Percentiles rank a stretch among this genome's conserved stretches.
Conservation (phyloP, 2,888 invertebrate genomes). For the Drosophila longiperda region DNA sequence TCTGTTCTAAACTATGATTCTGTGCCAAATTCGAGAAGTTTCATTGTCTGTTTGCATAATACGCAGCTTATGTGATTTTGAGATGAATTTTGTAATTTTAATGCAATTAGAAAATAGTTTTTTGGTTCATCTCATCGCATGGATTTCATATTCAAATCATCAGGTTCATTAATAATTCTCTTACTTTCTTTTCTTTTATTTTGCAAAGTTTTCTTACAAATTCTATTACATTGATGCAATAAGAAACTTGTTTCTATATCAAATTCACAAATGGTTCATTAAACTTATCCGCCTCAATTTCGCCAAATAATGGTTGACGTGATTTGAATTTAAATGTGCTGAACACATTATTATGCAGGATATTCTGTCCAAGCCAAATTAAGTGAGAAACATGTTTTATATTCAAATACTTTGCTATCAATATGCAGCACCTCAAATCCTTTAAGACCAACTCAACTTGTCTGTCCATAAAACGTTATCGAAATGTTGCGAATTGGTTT, state of each 20-base stretch:
- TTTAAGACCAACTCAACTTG: not conserved
- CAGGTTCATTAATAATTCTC: conserved; percentile 30
- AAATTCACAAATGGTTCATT: conserved; percentile 32
- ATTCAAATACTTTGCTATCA: not conserved
- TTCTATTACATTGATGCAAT: conserved; percentile 28
- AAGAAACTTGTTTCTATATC: conserved; percentile 25
- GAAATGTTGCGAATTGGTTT: conserved; percentile 20
- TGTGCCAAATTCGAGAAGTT: conserved; percentile 22
- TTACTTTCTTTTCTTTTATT: not conserved
- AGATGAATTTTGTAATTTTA: conserved; percentile 24
- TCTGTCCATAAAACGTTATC: not conserved
- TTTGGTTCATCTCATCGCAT: conserved; percentile 1
- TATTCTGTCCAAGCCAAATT: not conserved
- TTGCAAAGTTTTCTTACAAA: conserved; percentile 7
- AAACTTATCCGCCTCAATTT: conserved; percentile 19
- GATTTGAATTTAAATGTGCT: conserved; percentile 4
- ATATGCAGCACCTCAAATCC: not conserved
- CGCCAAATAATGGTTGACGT: not conserved
- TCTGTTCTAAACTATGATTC: conserved; percentile 49
- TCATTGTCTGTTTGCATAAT: not conserved
- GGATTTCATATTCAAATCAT: conserved; percentile 21
- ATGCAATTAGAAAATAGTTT: conserved; percentile 25
- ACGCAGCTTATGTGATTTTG: not conserved
- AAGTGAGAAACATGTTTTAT: not conserved
- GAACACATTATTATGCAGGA: not conserved